A percentile compares a stretch with the other conserved stretches of the same genome.
Conservation (phyloP, 2,113 vertebrate species). For the Coreoperca whiteheadi region DNA sequence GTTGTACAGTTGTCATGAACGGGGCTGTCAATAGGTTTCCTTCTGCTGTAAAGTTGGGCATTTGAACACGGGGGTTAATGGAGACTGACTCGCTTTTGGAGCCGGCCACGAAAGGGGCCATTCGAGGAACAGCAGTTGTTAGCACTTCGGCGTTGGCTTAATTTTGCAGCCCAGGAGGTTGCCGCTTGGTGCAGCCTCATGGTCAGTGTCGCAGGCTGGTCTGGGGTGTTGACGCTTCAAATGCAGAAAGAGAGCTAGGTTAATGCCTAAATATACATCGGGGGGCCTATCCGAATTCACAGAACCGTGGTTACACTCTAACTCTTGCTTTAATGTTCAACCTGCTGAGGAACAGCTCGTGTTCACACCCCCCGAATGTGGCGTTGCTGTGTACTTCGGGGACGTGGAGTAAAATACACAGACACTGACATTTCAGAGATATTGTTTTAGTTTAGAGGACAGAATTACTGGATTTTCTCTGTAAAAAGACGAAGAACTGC, state of each 20-base stretch:
- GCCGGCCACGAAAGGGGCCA: no score
- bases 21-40: no score
- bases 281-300: no score
- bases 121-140: no score
- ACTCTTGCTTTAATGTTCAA: background rate
- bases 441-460: background rate
- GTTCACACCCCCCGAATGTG: background rate
- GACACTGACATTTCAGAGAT: background rate
- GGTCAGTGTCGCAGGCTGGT: background rate
- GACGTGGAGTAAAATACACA: background rate
- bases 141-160: no score
- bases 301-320: no score
- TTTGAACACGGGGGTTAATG: no score
- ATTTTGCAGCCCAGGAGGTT: no score
- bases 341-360: background rate
- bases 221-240: background rate
- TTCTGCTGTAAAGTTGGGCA: no score
- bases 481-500: background rate
- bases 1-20: no score
- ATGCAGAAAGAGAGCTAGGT: background rate
- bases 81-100: no score
- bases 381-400: background rate
- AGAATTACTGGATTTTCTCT: background rate
- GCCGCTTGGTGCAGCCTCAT: no score
- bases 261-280: background rate